Conservation (phyloP, 2,113 vertebrate genomes). For the Heloderma charlesbogerti region DNA sequence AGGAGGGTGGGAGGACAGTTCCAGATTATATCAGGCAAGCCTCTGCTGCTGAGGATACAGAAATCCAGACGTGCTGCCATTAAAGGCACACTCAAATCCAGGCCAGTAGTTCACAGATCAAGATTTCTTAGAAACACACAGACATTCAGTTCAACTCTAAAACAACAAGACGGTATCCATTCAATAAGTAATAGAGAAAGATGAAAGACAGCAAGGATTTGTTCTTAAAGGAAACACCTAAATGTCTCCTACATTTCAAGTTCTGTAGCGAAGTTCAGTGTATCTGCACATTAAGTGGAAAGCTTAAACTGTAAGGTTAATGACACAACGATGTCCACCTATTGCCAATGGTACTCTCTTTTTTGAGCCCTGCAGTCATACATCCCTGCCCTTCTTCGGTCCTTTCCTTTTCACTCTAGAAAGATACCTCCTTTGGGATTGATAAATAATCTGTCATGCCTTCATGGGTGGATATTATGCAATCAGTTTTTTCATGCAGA, state of each 20-base stretch:
- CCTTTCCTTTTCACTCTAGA: background rate
- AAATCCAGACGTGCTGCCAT: background rate
- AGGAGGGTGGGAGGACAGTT: background rate
- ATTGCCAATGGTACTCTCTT: background rate
- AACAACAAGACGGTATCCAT: too few species aligned
- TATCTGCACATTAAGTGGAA: background rate
- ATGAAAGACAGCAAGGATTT: background rate
- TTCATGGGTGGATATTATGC: background rate
- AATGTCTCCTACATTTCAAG: background rate
- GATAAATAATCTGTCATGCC: background rate
- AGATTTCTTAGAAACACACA: too few species aligned
- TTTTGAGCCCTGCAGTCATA: background rate
- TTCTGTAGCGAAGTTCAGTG: background rate
- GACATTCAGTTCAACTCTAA: too few species aligned
- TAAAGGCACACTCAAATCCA: background rate
- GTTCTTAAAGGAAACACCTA: background rate
- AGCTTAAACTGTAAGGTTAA: background rate
- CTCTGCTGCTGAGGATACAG: background rate
- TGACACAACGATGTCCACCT: background rate
- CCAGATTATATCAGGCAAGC: background rate
- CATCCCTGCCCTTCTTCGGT: background rate
- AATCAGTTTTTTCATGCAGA: background rate
- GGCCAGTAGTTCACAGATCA: too few species aligned
- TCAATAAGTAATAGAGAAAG: background rate
- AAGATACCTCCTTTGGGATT: background rate